phyloP scores from a whole-genome alignment of 2,797 vertebrate species.

The Corythornis leucogaster region DNA sequence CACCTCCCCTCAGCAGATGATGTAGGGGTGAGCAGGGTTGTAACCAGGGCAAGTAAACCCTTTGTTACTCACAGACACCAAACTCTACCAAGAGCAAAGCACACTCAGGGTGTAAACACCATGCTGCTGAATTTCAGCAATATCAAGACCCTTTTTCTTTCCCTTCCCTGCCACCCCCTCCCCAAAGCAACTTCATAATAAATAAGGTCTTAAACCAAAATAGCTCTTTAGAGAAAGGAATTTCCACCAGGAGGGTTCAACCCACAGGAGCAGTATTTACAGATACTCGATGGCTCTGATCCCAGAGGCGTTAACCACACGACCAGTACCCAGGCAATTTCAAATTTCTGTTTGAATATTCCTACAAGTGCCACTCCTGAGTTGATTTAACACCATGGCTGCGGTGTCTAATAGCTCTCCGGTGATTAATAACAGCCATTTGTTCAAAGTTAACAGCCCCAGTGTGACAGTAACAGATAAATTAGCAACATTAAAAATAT shows the following conservation, averaged over 20 bases:
- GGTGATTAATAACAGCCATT: slow-evolving; percentile 80
- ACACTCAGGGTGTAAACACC: neutral
- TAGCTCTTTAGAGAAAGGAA: neutral
- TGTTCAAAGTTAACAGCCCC: slow-evolving; percentile 79
- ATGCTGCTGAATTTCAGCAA: neutral
- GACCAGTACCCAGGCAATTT: neutral
- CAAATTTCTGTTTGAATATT: slow-evolving; percentile 34
- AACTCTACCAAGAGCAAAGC: too few species aligned
- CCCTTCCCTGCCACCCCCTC: too few species aligned
- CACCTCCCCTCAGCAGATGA: neutral
- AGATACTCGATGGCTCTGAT: neutral
- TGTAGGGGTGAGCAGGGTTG: too few species aligned
- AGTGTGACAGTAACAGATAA: slow-evolving; percentile 78
- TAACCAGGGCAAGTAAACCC: neutral
- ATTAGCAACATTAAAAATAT: slow-evolving; percentile 81
- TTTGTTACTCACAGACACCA: neutral
- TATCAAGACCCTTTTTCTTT: neutral
- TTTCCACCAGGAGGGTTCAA: neutral
- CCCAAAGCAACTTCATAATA: neutral
- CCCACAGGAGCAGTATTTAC: neutral
- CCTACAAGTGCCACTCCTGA: slow-evolving; percentile 54
- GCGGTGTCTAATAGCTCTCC: slow-evolving; percentile 69
- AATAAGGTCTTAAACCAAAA: neutral
- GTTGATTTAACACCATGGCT: slow-evolving; percentile 69
- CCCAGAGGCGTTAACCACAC: neutral